Conservation (phyloP, 1,140 invertebrate species). For the Bombus difficillimus region DNA sequence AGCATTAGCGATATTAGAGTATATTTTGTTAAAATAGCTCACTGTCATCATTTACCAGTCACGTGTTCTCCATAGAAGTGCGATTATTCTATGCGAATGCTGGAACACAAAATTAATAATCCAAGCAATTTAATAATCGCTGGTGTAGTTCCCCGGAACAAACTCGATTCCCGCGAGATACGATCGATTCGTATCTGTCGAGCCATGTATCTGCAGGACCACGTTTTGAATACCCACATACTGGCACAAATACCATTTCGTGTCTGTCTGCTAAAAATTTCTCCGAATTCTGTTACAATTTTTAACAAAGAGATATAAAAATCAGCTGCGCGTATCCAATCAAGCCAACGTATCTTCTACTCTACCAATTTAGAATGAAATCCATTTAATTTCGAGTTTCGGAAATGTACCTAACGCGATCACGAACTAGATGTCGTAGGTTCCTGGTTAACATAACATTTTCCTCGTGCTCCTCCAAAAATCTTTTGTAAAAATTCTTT, state of each 20-base stretch:
- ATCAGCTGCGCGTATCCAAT: not conserved
- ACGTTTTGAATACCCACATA: not conserved
- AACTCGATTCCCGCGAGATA: slow-evolving; percentile 42
- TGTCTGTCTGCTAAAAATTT: not conserved
- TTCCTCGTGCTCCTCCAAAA: not conserved
- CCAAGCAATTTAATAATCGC: slow-evolving; percentile 61
- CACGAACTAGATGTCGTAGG: not conserved
- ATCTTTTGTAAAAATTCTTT: too few species aligned
- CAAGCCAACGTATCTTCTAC: not conserved
- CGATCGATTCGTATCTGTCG: slow-evolving; percentile 56
- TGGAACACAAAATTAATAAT: slow-evolving; percentile 55
- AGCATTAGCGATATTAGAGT: not conserved
- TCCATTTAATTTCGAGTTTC: slow-evolving; percentile 14
- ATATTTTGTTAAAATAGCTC: not conserved
- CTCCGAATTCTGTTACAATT: not conserved
- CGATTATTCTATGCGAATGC: slow-evolving; percentile 8
- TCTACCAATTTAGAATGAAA: not conserved
- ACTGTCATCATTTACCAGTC: too few species aligned
- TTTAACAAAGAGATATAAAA: slow-evolving; percentile 14
- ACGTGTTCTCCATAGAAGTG: too few species aligned
- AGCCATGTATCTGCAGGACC: not conserved
- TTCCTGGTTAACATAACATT: not conserved
- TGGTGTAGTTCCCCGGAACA: slow-evolving; percentile 25
- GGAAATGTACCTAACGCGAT: not conserved
- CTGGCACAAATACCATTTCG: not conserved